These are phyloP conservation scores for Zygogramma bicolorata DNA, from an alignment of 2,888 invertebrate genomes.

Conservation along the genomic window DNA sequence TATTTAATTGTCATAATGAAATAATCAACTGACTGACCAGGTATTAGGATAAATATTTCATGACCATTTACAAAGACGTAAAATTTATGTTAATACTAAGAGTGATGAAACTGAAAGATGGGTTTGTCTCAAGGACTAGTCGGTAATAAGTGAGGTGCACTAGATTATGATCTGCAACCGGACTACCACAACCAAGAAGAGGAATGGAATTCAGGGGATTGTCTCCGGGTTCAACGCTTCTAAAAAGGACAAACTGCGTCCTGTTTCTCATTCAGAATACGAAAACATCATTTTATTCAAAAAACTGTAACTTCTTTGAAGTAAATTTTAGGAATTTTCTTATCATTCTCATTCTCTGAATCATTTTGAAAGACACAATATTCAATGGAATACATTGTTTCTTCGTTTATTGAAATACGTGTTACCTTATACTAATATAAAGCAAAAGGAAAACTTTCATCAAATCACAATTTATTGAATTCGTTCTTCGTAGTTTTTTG, in stretches of 20 bases:
- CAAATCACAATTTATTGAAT: no score
- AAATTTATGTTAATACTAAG: conserved; percentile 32
- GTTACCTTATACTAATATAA: no score
- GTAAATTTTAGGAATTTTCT: not conserved
- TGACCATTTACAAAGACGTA: conserved; percentile 31
- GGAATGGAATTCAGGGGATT: not conserved
- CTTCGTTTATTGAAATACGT: no score
- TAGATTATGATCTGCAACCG: conserved; percentile 28
- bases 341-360: not conserved
- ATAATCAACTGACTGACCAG: conserved; percentile 1
- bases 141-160: conserved; percentile 32
- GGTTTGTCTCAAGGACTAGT: conserved; percentile 33
- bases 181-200: not conserved
- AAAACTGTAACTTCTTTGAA: not conserved
- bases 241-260: conserved; percentile 7
- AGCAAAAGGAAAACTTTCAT: no score
- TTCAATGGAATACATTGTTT: no score
- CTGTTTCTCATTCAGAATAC: not conserved
- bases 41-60: conserved; percentile 26
- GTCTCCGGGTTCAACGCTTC: conserved; percentile 21
- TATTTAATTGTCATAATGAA: no score
- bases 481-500: no score
- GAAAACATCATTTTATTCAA: not conserved
- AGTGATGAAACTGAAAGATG: conserved; percentile 33
- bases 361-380: not conserved